A percentile compares a stretch with the other conserved stretches of the same genome.
Conservation (phyloP, 2,113 vertebrate genomes). For the Noctilio leporinus region DNA sequence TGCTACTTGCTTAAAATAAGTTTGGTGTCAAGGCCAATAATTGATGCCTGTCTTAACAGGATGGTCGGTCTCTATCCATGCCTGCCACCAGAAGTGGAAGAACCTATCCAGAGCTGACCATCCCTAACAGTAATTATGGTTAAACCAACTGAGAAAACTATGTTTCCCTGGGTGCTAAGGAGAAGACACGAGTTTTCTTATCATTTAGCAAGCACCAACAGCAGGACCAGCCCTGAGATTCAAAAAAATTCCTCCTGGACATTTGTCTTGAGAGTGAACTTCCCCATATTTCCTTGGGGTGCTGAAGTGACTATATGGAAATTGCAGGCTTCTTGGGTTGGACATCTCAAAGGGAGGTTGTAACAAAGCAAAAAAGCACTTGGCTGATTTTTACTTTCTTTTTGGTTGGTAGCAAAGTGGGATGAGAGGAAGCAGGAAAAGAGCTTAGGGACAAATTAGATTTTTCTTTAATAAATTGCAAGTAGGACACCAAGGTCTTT, state of each 20-base stretch:
- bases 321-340: background rate
- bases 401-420: background rate
- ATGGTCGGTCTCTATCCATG: background rate
- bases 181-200: background rate
- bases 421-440: background rate
- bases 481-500: background rate
- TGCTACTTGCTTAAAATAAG: background rate
- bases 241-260: background rate
- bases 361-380: background rate
- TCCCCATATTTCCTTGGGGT: background rate
- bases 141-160: background rate
- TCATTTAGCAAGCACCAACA: background rate
- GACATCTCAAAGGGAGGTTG: background rate
- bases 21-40: background rate
- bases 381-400: background rate
- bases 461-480: slow-evolving; percentile 27
- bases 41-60: background rate
- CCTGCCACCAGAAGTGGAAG: background rate
- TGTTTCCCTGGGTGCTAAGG: background rate
- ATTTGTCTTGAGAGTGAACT: background rate
- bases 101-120: background rate
- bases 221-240: background rate
- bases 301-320: background rate
- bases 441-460: background rate
- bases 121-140: background rate